A percentile compares a stretch with the other conserved stretches of the same genome.
phyloP scores from a whole-genome alignment of 2,797 vertebrate genomes.

The Decapterus maruadsi region DNA sequence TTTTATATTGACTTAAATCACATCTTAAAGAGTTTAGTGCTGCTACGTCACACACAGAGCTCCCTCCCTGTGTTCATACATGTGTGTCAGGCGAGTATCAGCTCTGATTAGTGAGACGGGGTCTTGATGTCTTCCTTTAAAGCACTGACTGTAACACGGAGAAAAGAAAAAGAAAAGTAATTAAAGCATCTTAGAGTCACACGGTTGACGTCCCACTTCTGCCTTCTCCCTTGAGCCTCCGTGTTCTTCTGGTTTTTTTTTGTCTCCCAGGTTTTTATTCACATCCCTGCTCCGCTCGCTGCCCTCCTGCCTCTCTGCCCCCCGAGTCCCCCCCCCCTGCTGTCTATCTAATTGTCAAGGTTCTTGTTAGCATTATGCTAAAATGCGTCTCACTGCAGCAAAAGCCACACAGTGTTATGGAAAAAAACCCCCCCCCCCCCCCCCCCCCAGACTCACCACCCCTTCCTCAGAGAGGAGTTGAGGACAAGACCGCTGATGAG shows the following conservation, averaged over 20 bases:
- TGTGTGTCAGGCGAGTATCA: background rate
- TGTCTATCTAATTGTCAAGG: conserved; percentile 77
- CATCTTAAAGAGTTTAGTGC: background rate
- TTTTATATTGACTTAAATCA: background rate
- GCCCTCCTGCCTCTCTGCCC: conserved; percentile 57
- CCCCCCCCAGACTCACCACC: too few relatives aligned
- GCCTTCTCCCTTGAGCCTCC: conserved; percentile 27
- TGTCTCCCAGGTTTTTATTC: conserved; percentile 44
- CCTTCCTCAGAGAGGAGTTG: too few relatives aligned
- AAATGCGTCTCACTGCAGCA: conserved; percentile 52
- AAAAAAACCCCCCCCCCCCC: conserved; percentile 31
- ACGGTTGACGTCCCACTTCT: conserved; percentile 38
- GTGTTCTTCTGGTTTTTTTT: conserved; percentile 12
- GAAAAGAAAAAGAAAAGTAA: conserved; percentile 26
- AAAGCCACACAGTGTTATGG: conserved; percentile 58
- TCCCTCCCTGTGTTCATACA: background rate
- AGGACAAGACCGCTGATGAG: conserved; percentile 52
- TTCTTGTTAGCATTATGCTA: conserved; percentile 73
- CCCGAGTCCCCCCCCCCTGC: conserved; percentile 44
- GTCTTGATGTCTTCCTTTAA: conserved; percentile 27
- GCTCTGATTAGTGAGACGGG: conserved; percentile 17
- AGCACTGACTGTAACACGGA: conserved; percentile 3
- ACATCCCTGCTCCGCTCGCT: conserved; percentile 34
- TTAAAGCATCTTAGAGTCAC: conserved; percentile 34
- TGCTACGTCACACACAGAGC: background rate